These are phyloP conservation scores for Ophion ventricosus DNA, from an alignment of 2,888 invertebrate species.

Conservation along the genomic window DNA sequence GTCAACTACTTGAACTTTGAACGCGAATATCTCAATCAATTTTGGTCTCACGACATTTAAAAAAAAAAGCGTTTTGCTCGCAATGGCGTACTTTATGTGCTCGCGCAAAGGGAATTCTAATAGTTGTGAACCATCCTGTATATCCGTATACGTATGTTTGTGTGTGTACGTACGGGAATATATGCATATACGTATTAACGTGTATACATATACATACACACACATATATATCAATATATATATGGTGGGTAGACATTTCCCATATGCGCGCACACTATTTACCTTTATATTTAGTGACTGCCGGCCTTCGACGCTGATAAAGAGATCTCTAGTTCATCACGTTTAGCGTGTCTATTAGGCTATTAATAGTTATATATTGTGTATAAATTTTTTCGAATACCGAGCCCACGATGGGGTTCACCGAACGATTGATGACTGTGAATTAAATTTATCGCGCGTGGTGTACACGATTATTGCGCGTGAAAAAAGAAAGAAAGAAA, in stretches of 20 bases:
- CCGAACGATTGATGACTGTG: constrained; percentile 54
- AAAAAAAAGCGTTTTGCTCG: no score
- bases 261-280: constrained; percentile 73
- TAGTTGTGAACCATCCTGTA: no score
- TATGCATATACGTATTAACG: not conserved
- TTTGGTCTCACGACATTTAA: no score
- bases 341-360: constrained; percentile 70
- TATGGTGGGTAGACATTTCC: constrained; percentile 46
- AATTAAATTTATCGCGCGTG: constrained; percentile 36
- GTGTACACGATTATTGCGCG: constrained; percentile 34
- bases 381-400: constrained; percentile 60
- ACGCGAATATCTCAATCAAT: no score
- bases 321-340: constrained; percentile 73
- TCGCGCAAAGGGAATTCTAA: no score
- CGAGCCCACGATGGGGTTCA: constrained; percentile 23
- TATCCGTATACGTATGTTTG: constrained; percentile 63
- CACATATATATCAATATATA: not conserved
- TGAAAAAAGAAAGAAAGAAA: constrained; percentile 33
- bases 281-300: constrained; percentile 75
- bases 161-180: not conserved
- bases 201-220: constrained; percentile 4
- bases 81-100: no score
- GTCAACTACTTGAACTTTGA: no score
- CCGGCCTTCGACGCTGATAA: constrained; percentile 71
- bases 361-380: constrained; percentile 64